A percentile compares a stretch with the other conserved stretches of the same genome.
phyloP scores from a whole-genome alignment of 2,797 vertebrate genomes.

The Hybognathus amarus region DNA sequence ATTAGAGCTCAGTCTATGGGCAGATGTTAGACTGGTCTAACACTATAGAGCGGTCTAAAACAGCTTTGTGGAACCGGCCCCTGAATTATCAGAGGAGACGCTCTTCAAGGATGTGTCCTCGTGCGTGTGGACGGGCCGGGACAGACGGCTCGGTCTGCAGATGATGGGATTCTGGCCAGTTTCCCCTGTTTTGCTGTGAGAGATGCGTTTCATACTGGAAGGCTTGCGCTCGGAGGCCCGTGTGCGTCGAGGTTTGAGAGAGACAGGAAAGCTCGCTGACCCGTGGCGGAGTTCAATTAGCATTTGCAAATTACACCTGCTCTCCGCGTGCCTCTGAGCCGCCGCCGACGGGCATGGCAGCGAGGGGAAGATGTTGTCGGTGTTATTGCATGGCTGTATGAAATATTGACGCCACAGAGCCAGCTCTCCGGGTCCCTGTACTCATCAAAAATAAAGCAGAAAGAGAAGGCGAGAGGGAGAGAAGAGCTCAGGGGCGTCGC shows the following conservation, averaged over 20 bases:
- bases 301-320: slow-evolving; percentile 81
- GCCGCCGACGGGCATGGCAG: slow-evolving; percentile 60
- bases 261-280: slow-evolving; percentile 78
- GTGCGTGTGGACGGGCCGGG: slow-evolving; percentile 7
- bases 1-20: too few relatives aligned
- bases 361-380: slow-evolving; percentile 62
- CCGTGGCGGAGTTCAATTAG: slow-evolving; percentile 80
- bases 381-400: slow-evolving; percentile 66
- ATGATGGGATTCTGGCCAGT: slow-evolving; percentile 38
- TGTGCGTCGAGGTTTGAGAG: slow-evolving; percentile 56
- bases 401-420: slow-evolving; percentile 83
- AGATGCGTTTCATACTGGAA: background rate
- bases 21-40: too few relatives aligned
- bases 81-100: background rate
- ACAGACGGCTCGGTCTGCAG: slow-evolving; percentile 6
- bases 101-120: background rate
- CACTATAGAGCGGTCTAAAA: too few relatives aligned
- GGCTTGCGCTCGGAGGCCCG: background rate
- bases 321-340: slow-evolving; percentile 58
- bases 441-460: slow-evolving; percentile 85
- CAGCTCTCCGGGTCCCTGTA: slow-evolving; percentile 72
- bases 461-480: slow-evolving; percentile 43
- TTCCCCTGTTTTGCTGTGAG: background rate
- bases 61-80: background rate
- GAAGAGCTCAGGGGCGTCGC: slow-evolving; percentile 46